Evolutionary conservation across 2,888 invertebrate species (phyloP).

Genomic region (Sesia apiformis): DNA sequence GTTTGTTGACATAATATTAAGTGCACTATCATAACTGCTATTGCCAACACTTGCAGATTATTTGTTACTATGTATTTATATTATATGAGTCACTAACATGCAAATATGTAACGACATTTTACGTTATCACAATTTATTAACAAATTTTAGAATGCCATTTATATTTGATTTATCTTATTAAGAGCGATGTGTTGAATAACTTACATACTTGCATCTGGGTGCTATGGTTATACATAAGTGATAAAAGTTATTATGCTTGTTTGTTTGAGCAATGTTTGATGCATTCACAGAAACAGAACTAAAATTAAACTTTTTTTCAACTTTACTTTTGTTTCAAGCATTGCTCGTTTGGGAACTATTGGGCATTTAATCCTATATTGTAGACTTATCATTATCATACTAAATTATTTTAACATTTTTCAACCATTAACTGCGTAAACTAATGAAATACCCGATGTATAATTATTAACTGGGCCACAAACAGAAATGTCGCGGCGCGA

Average conservation of each 20-base stretch:
- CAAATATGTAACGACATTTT: constrained; percentile 70
- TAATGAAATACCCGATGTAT: constrained; percentile 62
- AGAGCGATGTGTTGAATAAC: constrained; percentile 55
- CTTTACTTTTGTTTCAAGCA: constrained; percentile 36
- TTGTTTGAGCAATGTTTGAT: constrained; percentile 54
- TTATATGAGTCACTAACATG: constrained; percentile 75
- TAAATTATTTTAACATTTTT: constrained; percentile 71
- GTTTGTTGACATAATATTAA: constrained; percentile 64
- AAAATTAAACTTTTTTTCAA: neutral
- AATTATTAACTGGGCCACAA: constrained; percentile 63
- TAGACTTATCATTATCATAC: constrained; percentile 72
- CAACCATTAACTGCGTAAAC: constrained; percentile 74
- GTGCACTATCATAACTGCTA: constrained; percentile 72
- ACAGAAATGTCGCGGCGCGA: constrained; percentile 65
- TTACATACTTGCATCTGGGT: constrained; percentile 75
- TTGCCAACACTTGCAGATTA: constrained; percentile 67
- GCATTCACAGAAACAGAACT: constrained; percentile 15
- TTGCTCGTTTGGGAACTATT: constrained; percentile 70
- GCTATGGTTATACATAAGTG: constrained; percentile 72
- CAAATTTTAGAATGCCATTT: constrained; percentile 58
- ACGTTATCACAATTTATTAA: constrained; percentile 63
- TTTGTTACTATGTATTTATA: constrained; percentile 73
- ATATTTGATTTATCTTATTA: constrained; percentile 34
- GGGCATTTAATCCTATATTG: constrained; percentile 75
- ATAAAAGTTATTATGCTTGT: constrained; percentile 67